Base-by-base conservation (phyloP, 2,797 vertebrate species). In the Myripristis murdjan region DNA sequence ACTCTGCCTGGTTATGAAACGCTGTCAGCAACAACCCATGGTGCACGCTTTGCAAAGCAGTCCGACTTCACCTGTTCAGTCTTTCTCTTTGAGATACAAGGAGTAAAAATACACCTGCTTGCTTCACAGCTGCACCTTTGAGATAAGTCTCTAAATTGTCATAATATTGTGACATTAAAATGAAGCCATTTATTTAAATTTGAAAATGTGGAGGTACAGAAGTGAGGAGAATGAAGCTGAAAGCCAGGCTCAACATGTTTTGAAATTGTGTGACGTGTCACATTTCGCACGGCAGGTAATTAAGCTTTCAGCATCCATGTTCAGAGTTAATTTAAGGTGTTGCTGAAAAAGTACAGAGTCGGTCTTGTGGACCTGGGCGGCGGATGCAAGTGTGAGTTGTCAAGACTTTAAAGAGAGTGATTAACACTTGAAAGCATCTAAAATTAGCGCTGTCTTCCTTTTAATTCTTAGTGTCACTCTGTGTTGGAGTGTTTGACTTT, bases 41-140 rank as follows among this genome's bases (percentile, higher is more conserved):
- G 26, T 60, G 55, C 82, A 70, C 59, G 54, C 83, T 76, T 79
- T 43, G 24, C 71, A 65, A 70, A 44, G 47, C 74, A 56, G 67
- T 68, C 57, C 23, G 64, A 68, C 73, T 66, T 70, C 64, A 77
- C 65, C 77, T 77, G 73, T 75, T 75, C 22, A 47, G 64, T 73
- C 66, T 59, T 23, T 66, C 78, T 55, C 64, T 48, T 39, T 37
- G 44, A 79, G 78, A 85, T 84, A 73, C 2, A 31, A 54, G 55
- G 49, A 87, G 71, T 77, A 79, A 79, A 87, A 85, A 87, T 87
- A 80, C 49, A 71, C 68, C 59, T 44, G 68, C 69, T 64, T 59
- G 58, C 56, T 46, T 66, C 73, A 66, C 87, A 82, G 87, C 87
- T 89, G 87, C 79, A 72, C 71, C 18, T 22, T 22, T 0, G 70